Percentiles rank a stretch among this genome's conserved stretches.
phyloP scores from a whole-genome alignment of 2,797 vertebrate species.

The Prunella strophiata region DNA sequence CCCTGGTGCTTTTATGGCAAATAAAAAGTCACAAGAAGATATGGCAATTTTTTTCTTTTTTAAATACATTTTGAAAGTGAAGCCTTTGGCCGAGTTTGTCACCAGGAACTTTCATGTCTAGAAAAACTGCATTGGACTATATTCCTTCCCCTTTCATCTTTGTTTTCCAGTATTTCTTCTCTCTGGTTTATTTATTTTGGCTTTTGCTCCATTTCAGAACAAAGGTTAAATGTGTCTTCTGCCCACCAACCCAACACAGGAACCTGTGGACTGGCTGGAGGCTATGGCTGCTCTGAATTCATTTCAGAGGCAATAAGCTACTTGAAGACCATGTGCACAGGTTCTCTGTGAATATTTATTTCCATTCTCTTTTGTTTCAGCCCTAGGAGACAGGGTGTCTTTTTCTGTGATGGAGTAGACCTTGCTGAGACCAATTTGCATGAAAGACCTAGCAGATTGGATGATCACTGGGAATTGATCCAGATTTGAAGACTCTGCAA shows the following conservation, averaged over 20 bases:
- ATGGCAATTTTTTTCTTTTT: neutral
- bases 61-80: neutral
- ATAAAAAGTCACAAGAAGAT: neutral
- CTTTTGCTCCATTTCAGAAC: neutral
- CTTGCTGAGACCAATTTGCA: slow-evolving; percentile 24
- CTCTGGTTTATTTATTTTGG: neutral
- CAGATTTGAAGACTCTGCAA: slow-evolving; percentile 2
- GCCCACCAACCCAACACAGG: neutral
- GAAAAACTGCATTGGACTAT: neutral
- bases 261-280: neutral
- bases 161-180: neutral
- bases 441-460: neutral
- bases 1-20: neutral
- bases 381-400: neutral
- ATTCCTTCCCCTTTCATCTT: neutral
- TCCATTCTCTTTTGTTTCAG: neutral
- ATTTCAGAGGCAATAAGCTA: neutral
- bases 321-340: neutral
- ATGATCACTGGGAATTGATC: slow-evolving; percentile 40
- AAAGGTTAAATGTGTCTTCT: neutral
- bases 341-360: neutral
- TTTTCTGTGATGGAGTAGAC: neutral
- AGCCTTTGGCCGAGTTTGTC: neutral
- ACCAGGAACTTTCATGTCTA: neutral
- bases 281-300: neutral